These are phyloP conservation scores for Acanthochromis polyacanthus DNA, from an alignment of 2,113 vertebrate genomes.

Conservation along the genomic window DNA sequence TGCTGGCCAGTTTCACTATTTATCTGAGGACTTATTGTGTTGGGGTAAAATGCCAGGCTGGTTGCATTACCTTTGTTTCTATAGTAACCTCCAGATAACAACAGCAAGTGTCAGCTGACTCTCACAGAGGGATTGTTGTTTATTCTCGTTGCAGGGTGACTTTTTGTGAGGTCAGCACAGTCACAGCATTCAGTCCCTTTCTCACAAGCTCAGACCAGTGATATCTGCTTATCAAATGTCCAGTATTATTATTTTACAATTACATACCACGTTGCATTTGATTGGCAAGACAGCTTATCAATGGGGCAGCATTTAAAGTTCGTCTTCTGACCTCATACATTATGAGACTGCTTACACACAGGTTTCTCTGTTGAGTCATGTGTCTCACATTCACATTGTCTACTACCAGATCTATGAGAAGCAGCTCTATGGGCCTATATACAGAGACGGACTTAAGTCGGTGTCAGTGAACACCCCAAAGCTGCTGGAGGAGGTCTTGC, in stretches of 20 bases:
- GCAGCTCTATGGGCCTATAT: slow-evolving; percentile 89
- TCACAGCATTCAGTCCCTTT: no score
- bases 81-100: slow-evolving; percentile 30
- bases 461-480: slow-evolving; percentile 87
- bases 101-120: slow-evolving; percentile 17
- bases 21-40: not conserved
- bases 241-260: not conserved
- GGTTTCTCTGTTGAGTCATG: not conserved
- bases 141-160: not conserved
- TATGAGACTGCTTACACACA: not conserved
- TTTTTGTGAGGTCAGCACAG: no score
- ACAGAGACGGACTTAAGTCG: slow-evolving; percentile 62
- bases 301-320: no score
- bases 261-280: no score
- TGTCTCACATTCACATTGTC: not conserved
- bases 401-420: slow-evolving; percentile 81
- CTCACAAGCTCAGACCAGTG: no score
- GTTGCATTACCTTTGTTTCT: slow-evolving; percentile 9
- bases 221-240: not conserved
- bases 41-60: not conserved
- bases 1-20: not conserved
- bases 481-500: slow-evolving; percentile 89
- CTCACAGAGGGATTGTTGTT: not conserved
- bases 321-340: not conserved
- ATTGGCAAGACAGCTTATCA: no score